Evolutionary conservation across 2,888 invertebrate species (phyloP).

Genomic region (Muschampia plurimacula): DNA sequence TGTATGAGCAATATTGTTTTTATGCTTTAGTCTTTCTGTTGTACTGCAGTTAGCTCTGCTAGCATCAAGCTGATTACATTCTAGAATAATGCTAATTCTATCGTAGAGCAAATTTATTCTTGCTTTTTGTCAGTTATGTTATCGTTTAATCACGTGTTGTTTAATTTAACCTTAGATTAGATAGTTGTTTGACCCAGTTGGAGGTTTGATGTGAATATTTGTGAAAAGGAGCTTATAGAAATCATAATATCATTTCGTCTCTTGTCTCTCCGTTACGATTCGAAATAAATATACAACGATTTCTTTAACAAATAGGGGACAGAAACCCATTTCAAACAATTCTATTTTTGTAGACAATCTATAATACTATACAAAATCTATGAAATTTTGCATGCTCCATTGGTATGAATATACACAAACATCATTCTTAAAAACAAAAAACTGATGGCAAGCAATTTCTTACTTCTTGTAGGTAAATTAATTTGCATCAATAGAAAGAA

Average conservation of each 20-base stretch:
- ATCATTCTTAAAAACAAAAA: no score
- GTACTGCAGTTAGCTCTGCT: background rate
- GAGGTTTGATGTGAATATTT: background rate
- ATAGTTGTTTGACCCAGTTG: constrained; percentile 1
- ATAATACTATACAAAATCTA: no score
- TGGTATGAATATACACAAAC: no score
- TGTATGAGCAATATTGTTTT: background rate
- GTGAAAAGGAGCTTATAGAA: background rate
- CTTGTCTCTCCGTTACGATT: no score
- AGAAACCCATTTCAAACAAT: no score
- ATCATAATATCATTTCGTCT: background rate
- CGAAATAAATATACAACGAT: no score
- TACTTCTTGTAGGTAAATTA: no score
- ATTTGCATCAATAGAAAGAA: no score
- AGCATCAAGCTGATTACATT: background rate
- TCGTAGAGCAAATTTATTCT: background rate
- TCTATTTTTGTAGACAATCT: no score
- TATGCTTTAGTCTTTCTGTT: background rate
- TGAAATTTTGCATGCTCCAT: no score
- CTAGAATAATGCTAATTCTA: background rate
- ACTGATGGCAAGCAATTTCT: no score
- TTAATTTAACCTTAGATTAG: background rate
- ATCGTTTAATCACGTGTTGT: background rate
- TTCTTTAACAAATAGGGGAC: no score
- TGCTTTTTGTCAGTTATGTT: background rate